phyloP scores from a whole-genome alignment of 2,888 invertebrate genomes.

The Andrena fulva region DNA sequence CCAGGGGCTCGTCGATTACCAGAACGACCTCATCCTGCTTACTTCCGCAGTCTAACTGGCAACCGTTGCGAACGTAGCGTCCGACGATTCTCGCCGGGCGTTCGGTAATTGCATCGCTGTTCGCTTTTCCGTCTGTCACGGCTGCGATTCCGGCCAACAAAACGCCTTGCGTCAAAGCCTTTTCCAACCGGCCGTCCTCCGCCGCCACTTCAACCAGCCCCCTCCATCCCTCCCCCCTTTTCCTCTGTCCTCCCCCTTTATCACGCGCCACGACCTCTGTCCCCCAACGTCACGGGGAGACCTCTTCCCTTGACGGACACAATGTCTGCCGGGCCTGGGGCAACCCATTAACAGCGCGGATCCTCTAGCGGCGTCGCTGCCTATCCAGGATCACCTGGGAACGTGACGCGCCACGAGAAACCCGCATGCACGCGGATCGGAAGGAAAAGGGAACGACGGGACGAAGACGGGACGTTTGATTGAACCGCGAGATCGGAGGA shows the following conservation, averaged over 20 bases:
- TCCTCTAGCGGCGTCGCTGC: slow-evolving; percentile 58
- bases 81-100: slow-evolving; percentile 36
- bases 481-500: slow-evolving; percentile 18
- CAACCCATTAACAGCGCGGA: slow-evolving; percentile 63
- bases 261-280: slow-evolving; percentile 42
- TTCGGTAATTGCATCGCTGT: slow-evolving; percentile 71
- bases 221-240: neutral
- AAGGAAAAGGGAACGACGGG: slow-evolving; percentile 1
- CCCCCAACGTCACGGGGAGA: slow-evolving; percentile 15
- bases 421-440: neutral
- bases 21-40: slow-evolving; percentile 36
- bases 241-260: slow-evolving; percentile 42
- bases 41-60: slow-evolving; percentile 50
- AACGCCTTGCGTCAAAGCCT: slow-evolving; percentile 72
- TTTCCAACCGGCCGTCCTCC: slow-evolving; percentile 56
- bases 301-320: slow-evolving; percentile 62
- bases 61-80: slow-evolving; percentile 29
- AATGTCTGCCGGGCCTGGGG: slow-evolving; percentile 53
- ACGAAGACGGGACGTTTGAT: slow-evolving; percentile 7
- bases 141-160: slow-evolving; percentile 67
- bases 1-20: slow-evolving; percentile 43
- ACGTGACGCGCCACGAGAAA: slow-evolving; percentile 16
- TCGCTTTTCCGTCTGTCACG: slow-evolving; percentile 70
- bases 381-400: slow-evolving; percentile 34
- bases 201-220: slow-evolving; percentile 38